These are phyloP conservation scores for Corythoichthys haematopterus DNA, from an alignment of 2,113 vertebrate genomes.

Conservation along the genomic window DNA sequence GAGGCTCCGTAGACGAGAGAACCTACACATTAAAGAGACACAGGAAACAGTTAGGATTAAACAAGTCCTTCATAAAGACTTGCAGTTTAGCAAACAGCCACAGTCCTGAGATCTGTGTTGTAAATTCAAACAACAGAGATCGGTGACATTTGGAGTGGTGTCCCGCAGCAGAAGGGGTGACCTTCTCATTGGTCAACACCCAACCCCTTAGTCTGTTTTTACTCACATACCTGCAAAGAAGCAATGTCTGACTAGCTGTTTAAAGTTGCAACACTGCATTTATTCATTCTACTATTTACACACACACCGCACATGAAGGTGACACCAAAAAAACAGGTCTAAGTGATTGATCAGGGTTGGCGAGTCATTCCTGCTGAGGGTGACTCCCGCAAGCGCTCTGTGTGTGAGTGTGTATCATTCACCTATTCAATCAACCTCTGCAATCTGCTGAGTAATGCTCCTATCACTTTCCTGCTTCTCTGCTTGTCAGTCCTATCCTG, in stretches of 20 bases:
- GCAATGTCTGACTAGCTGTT: constrained; percentile 26
- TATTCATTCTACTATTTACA: constrained; percentile 12
- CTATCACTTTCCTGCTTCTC: constrained; percentile 20
- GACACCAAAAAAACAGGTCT: constrained; percentile 25
- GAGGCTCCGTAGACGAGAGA: constrained; percentile 92
- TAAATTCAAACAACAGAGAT: constrained; percentile 52
- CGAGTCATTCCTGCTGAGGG: constrained; percentile 48
- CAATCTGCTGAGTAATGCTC: constrained; percentile 57
- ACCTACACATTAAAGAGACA: constrained; percentile 67
- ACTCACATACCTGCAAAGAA: constrained; percentile 2
- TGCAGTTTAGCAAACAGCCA: constrained; percentile 53
- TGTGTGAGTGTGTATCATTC: constrained; percentile 41
- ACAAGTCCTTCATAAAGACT: constrained; percentile 11
- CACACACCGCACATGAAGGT: constrained; percentile 22
- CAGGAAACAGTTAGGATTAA: constrained; percentile 14
- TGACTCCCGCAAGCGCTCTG: constrained; percentile 29
- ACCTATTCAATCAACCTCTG: constrained; percentile 43
- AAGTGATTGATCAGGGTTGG: constrained; percentile 50
- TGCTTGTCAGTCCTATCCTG: constrained; percentile 13
- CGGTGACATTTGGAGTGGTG: constrained; percentile 35
- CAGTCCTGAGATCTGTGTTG: constrained; percentile 40
- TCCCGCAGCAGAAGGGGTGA: constrained; percentile 37
- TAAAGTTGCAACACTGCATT: constrained; percentile 18
- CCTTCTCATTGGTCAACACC: constrained; percentile 43
- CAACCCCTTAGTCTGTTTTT: not conserved